These are phyloP conservation scores for Leucoma salicis DNA, from an alignment of 2,888 invertebrate species.

Conservation along the genomic window DNA sequence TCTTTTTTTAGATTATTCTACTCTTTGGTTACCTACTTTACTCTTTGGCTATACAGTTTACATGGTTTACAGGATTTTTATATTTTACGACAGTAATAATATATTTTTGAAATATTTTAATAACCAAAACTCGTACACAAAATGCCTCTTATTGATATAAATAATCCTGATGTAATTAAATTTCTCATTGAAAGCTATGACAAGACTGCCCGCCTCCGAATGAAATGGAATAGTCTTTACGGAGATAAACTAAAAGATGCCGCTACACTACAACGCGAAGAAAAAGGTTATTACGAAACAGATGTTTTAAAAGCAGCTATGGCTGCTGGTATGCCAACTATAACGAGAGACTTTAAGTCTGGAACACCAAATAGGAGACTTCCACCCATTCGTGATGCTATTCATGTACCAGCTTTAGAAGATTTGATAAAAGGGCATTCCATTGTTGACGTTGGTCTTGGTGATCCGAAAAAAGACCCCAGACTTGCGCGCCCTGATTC, in stretches of 20 bases:
- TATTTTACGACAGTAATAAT: no score
- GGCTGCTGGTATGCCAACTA: constrained; percentile 38
- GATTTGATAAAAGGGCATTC: constrained; percentile 44
- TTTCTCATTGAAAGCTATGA: constrained; percentile 52
- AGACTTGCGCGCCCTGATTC: constrained; percentile 42
- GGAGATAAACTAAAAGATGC: constrained; percentile 38
- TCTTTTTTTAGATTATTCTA: no score
- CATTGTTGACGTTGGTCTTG: constrained; percentile 45
- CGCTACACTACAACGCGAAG: constrained; percentile 39
- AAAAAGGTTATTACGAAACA: constrained; percentile 38
- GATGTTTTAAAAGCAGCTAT: constrained; percentile 39
- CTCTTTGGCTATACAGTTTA: no score
- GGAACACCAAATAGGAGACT: constrained; percentile 34
- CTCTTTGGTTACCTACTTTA: no score
- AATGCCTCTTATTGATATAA: constrained; percentile 50
- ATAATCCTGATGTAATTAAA: constrained; percentile 46
- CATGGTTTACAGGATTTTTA: no score
- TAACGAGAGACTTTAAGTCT: constrained; percentile 36
- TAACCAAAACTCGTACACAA: no score
- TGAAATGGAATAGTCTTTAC: constrained; percentile 47
- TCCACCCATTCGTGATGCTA: constrained; percentile 36
- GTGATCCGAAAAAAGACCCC: constrained; percentile 45
- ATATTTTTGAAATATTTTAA: no score
- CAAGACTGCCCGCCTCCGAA: constrained; percentile 44
- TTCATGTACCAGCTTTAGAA: constrained; percentile 28